Base-by-base conservation (phyloP, 2,113 vertebrate species). In the Eudyptes chrysolophus region DNA sequence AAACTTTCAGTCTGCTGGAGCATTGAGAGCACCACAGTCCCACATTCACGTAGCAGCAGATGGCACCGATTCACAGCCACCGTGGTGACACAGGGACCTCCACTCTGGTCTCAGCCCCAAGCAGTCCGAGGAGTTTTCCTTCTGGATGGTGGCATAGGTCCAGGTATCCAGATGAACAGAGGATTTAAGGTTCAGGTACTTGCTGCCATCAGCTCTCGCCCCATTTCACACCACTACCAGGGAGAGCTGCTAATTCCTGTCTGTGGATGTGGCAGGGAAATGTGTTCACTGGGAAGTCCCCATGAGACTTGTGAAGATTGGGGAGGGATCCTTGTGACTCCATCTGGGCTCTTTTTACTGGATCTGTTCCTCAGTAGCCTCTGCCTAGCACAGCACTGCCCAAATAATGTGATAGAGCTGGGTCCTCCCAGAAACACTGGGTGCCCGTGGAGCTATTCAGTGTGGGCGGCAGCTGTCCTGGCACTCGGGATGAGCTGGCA, bases 401-500 rank as follows among this genome's bases (percentile, higher is more conserved):
- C 51, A n/a, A 52, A 40, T 10, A 58, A 9, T 0, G 34, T 2
- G 55, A 10, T 9, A 46, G 36, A 27, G 27, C 27, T 11, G 61
- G 15, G 29, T 64, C 14, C 55, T 61, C n/a, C 21, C 1, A 2
- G 46, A 46, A 68, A 11, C 1, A 1, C 61, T 10, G 48, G 30
- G 48, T 6, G 7, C 10, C 29, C 3, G 2, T 16, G 68, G 55
- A 44, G 42, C 42, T 22, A 30, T 10, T 58, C 1, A 1, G 17
- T 24, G n/a, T 12, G 44, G 62, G 44, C 42, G n/a, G 52, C 18
- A 57, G 51, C 82, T 9, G 1, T 20, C 82, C 57, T 27, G 36
- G 30, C 27, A 26, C 27, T 22, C 2, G 2, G 51, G 29, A 40
- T 17, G 62, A 64, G 20, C 42, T 40, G 69, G 42, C 4, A 19